These are phyloP conservation scores for Trichoplusia ni DNA, from an alignment of 1,140 invertebrate species.

Conservation along the genomic window DNA sequence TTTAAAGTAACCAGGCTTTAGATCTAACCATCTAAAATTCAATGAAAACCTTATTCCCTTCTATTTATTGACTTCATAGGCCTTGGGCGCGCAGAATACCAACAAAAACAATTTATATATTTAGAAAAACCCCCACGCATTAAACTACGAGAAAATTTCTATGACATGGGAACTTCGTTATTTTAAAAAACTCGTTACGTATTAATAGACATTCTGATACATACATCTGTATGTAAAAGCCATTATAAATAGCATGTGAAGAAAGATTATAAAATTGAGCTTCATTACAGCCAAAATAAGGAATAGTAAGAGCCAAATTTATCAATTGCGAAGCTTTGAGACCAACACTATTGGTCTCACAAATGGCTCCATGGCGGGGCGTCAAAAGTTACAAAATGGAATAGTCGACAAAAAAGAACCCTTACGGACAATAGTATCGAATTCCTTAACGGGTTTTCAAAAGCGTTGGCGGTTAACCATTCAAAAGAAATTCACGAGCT, in stretches of 20 bases:
- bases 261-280: slow-evolving; percentile 29
- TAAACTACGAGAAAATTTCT: background rate
- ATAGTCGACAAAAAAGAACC: background rate
- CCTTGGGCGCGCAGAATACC: background rate
- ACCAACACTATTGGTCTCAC: background rate
- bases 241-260: slow-evolving; percentile 28
- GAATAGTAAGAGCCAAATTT: slow-evolving; percentile 11
- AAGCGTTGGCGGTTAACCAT: slow-evolving; percentile 6
- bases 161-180: slow-evolving; percentile 28
- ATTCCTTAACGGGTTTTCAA: background rate
- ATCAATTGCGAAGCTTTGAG: background rate
- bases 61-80: slow-evolving; percentile 17
- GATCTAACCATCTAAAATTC: background rate
- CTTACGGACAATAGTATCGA: background rate
- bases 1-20: background rate
- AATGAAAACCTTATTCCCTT: background rate
- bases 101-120: background rate
- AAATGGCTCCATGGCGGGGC: background rate
- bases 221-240: slow-evolving; percentile 17
- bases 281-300: slow-evolving; percentile 27
- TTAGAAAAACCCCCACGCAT: slow-evolving; percentile 1
- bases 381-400: slow-evolving; percentile 4
- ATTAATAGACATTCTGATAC: slow-evolving; percentile 19
- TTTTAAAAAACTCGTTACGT: slow-evolving; percentile 22
- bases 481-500: background rate